Evolutionary conservation across 2,888 invertebrate genomes (phyloP).

Genomic region (Drosophila meridionalis): DNA sequence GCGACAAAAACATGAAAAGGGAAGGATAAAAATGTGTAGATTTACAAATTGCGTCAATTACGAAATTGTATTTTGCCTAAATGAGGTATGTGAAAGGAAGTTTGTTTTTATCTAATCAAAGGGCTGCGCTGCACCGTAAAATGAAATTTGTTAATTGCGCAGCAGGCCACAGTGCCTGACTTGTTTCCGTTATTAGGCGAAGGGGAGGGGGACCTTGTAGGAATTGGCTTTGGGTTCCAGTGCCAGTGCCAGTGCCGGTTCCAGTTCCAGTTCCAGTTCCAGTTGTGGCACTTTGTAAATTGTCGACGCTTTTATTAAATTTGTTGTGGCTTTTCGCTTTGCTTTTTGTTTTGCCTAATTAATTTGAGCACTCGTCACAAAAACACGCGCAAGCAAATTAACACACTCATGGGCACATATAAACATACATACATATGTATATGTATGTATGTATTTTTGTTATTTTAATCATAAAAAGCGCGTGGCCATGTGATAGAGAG

Average conservation of each 20-base stretch:
- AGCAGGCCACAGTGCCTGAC: constrained; percentile 13
- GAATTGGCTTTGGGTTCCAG: constrained; percentile 41
- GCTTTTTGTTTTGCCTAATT: constrained; percentile 64
- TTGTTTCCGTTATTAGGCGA: constrained; percentile 4
- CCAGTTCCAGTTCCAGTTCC: too few relatives aligned
- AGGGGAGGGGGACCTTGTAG: constrained; percentile 35
- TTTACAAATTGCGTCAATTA: constrained; percentile 28
- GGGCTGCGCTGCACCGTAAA: constrained; percentile 25
- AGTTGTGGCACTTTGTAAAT: constrained; percentile 35
- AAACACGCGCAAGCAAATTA: constrained; percentile 15
- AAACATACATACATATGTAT: not conserved
- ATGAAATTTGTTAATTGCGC: constrained; percentile 59
- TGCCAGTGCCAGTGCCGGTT: too few relatives aligned
- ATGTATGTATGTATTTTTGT: constrained; percentile 41
- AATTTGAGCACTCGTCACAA: constrained; percentile 61
- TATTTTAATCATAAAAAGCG: constrained; percentile 74
- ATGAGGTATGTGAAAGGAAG: constrained; percentile 12
- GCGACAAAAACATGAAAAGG: not conserved
- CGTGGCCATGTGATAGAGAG: constrained; percentile 55
- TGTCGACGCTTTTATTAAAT: constrained; percentile 71
- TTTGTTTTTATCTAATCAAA: constrained; percentile 32
- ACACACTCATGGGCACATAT: constrained; percentile 8
- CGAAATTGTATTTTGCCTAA: constrained; percentile 8
- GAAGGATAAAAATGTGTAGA: constrained; percentile 1
- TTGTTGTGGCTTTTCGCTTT: constrained; percentile 48